Conservation (phyloP, 2,113 vertebrate species). For the Echinops telfairi region DNA sequence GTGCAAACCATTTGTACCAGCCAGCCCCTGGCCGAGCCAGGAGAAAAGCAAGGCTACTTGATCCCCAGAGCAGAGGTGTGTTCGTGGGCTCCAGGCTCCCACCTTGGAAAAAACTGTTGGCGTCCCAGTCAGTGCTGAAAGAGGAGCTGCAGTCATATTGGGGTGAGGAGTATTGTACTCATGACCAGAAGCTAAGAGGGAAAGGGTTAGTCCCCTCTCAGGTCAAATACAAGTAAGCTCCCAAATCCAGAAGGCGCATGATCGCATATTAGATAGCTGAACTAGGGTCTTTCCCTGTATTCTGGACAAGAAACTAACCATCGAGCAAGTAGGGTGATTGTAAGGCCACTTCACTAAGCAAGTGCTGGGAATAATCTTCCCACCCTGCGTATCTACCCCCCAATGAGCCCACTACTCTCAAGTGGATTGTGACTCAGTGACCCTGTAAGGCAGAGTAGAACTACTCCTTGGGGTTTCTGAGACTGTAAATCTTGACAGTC, state of each 20-base stretch:
- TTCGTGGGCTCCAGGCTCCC: not conserved
- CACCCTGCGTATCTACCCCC: not conserved
- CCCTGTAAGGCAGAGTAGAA: no score
- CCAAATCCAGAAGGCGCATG: not conserved
- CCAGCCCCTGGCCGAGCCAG: not conserved
- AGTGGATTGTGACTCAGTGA: no score
- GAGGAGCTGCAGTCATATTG: no score
- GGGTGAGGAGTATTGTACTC: not conserved
- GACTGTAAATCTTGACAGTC: no score
- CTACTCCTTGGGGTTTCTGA: no score
- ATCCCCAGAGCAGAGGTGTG: not conserved
- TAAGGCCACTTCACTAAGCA: not conserved
- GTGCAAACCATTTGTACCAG: not conserved
- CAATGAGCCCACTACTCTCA: no score
- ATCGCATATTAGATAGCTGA: not conserved
- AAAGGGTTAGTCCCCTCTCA: not conserved
- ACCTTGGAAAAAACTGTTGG: not conserved
- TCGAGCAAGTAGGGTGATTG: not conserved
- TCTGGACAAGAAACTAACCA: constrained; percentile 15
- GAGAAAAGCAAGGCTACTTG: not conserved
- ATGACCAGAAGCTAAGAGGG: not conserved
- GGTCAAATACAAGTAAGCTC: not conserved
- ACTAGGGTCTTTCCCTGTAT: not conserved
- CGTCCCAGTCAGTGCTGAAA: no score
- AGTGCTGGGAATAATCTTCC: not conserved